Conservation (phyloP, 1,140 invertebrate species). For the Pseudomyrmex flavicornis region DNA sequence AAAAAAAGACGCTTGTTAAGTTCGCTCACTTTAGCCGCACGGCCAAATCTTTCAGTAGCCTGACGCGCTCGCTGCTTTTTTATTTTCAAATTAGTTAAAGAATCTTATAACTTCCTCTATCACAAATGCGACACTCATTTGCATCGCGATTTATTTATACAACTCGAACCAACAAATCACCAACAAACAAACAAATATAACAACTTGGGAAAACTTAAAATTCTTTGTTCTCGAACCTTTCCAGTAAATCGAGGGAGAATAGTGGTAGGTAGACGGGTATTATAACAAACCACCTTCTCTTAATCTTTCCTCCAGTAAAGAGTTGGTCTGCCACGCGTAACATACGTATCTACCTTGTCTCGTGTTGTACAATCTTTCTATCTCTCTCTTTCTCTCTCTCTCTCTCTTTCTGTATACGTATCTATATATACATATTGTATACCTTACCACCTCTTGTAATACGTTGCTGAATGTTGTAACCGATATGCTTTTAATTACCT, state of each 20-base stretch:
- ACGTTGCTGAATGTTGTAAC: conserved; percentile 79
- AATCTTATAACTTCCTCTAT: conserved; percentile 52
- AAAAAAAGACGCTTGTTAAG: conserved; percentile 53
- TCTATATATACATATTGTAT: conserved; percentile 40
- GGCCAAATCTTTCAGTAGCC: conserved; percentile 46
- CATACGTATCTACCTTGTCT: conserved; percentile 60
- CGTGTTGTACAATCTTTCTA: too few relatives aligned
- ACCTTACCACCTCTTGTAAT: conserved; percentile 66
- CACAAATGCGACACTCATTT: conserved; percentile 57
- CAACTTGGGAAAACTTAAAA: conserved; percentile 79
- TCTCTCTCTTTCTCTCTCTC: too few relatives aligned
- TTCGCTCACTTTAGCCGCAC: conserved; percentile 50
- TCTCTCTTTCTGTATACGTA: conserved; percentile 7
- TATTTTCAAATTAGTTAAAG: conserved; percentile 28
- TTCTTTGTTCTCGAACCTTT: conserved; percentile 84
- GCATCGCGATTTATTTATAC: conserved; percentile 32
- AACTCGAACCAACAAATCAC: conserved; percentile 57
- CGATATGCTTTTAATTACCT: conserved; percentile 73
- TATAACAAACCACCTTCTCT: conserved; percentile 80
- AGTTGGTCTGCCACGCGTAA: conserved; percentile 81
- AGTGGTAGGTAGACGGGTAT: conserved; percentile 84
- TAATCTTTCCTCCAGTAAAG: conserved; percentile 81
- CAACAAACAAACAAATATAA: conserved; percentile 35
- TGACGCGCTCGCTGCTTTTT: conserved; percentile 43
- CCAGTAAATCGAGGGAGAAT: conserved; percentile 85